Conservation (phyloP, 2,888 invertebrate species). For the Elmis aenea region DNA sequence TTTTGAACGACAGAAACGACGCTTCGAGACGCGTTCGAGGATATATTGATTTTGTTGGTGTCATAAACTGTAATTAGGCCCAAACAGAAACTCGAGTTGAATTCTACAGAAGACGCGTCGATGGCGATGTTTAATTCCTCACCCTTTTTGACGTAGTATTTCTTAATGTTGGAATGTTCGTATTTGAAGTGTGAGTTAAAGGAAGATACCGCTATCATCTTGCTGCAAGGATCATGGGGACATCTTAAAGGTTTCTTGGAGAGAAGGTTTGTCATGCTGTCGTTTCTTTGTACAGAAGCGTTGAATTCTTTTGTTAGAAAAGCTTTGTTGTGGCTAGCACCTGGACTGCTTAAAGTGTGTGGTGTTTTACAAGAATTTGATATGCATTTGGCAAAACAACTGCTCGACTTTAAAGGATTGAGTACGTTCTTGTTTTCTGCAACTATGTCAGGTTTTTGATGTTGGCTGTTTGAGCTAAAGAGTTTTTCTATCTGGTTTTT, state of each 20-base stretch:
- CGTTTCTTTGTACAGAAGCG: no score
- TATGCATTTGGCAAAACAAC: constrained; percentile 8
- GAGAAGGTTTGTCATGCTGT: background rate
- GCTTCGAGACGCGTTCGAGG: constrained; percentile 25
- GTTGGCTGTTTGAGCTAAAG: constrained; percentile 16
- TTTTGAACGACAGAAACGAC: constrained; percentile 33
- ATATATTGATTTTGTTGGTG: constrained; percentile 29
- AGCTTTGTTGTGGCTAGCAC: constrained; percentile 1
- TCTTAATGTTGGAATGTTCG: constrained; percentile 38
- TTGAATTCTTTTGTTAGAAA: background rate
- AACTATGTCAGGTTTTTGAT: background rate
- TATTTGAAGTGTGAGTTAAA: constrained; percentile 39
- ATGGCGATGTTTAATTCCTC: constrained; percentile 32
- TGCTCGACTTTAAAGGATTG: no score
- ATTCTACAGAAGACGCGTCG: constrained; percentile 32
- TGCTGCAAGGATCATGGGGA: constrained; percentile 39
- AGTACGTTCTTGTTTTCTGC: background rate
- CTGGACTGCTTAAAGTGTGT: background rate
- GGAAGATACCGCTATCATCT: constrained; percentile 37
- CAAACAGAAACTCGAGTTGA: constrained; percentile 33
- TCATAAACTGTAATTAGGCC: constrained; percentile 38
- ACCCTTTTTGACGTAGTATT: constrained; percentile 30
- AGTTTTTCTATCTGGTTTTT: constrained; percentile 25
- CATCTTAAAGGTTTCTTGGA: constrained; percentile 31
- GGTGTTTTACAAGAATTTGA: constrained; percentile 1